phyloP scores from a whole-genome alignment of 1,140 invertebrate species.

The Tetragonula clypearis region DNA sequence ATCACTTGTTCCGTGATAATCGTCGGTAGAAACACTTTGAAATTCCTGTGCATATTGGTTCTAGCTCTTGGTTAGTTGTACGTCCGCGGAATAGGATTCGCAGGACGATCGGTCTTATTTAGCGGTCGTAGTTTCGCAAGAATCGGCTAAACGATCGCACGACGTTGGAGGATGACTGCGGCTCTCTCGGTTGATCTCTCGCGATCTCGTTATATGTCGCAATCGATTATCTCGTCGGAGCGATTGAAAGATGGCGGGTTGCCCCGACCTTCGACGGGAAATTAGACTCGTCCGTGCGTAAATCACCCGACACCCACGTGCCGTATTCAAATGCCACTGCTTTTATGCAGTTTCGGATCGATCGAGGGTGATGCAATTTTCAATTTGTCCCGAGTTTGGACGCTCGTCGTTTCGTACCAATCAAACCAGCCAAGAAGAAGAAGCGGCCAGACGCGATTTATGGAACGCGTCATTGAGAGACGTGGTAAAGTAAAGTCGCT shows the following conservation, averaged over 20 bases:
- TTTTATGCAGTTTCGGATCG: slow-evolving; percentile 33
- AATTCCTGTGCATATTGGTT: slow-evolving; percentile 56
- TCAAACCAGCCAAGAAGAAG: no score
- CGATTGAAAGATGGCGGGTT: neutral
- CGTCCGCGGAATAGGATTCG: neutral
- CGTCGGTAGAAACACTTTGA: slow-evolving; percentile 70
- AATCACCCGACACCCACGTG: slow-evolving; percentile 30
- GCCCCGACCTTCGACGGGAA: slow-evolving; percentile 33
- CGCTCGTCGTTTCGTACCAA: neutral
- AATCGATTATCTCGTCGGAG: neutral
- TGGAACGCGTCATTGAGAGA: neutral
- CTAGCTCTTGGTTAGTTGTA: no score
- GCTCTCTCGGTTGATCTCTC: slow-evolving; percentile 13
- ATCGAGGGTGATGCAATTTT: slow-evolving; percentile 37
- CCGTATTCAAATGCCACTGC: slow-evolving; percentile 39
- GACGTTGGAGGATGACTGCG: neutral
- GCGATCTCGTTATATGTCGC: slow-evolving; percentile 1
- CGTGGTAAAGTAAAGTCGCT: no score
- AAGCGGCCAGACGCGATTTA: neutral
- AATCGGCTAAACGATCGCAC: neutral
- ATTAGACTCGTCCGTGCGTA: slow-evolving; percentile 33
- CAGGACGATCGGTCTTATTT: no score
- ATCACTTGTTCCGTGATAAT: slow-evolving; percentile 46
- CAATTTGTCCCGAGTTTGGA: neutral
- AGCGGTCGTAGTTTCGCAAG: no score